Percentiles rank a stretch among this genome's conserved stretches.
Conservation (phyloP, 2,113 vertebrate genomes). For the Menura novaehollandiae region DNA sequence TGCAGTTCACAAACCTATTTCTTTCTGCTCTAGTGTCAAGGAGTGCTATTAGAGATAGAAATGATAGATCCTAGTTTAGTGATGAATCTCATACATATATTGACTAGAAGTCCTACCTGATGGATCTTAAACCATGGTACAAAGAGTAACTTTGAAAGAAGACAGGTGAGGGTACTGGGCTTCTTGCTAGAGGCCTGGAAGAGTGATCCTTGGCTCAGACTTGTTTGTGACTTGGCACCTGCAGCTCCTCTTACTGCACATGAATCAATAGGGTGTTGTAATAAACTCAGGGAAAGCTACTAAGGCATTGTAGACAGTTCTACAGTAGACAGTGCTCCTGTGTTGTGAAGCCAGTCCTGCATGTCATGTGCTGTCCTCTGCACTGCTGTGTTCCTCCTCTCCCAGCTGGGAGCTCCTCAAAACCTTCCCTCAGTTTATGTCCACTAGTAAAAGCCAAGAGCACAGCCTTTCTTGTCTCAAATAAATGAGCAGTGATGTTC, state of each 20-base stretch:
- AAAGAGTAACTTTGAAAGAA: not conserved
- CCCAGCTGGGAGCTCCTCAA: not conserved
- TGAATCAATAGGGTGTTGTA: not conserved
- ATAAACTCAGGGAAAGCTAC: not conserved
- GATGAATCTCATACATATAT: not conserved
- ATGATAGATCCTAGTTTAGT: not conserved
- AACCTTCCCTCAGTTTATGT: not conserved
- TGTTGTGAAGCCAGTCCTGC: not conserved
- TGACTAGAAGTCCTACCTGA: not conserved
- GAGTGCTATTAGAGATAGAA: not conserved
- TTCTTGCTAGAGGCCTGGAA: not conserved
- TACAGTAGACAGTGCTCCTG: not conserved
- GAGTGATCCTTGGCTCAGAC: not conserved
- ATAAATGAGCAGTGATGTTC: constrained; percentile 29
- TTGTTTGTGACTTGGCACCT: not conserved
- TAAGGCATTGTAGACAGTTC: not conserved
- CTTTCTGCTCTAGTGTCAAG: not conserved
- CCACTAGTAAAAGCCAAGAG: not conserved
- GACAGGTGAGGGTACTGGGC: not conserved
- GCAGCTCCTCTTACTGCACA: not conserved
- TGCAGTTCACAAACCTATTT: not conserved
- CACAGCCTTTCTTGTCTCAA: constrained; percentile 24
- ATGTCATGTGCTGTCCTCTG: not conserved
- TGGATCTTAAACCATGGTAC: not conserved
- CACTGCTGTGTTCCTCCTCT: not conserved